Evolutionary conservation across 2,888 invertebrate genomes (phyloP), one percentile per base, ranked within the genome.

Genomic region (Spicauda simplicius): DNA sequence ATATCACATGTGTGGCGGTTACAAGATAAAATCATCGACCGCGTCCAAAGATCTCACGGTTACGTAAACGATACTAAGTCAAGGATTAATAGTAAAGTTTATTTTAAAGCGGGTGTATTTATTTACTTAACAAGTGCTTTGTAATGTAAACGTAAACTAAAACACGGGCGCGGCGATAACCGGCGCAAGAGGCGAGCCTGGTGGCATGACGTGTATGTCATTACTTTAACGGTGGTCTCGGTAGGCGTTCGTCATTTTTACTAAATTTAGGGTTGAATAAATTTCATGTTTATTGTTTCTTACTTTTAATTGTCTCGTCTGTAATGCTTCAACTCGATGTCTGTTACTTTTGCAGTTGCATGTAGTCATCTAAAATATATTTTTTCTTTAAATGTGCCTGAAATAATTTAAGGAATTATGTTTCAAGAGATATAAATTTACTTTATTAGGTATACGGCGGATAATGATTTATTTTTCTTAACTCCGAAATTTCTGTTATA

Each of bases 71-170:
- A 80, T 85, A 85, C 87, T 80, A 85, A 87, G 88, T 85, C 87
- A 85, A 88, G 86, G 86, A 88, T 88, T 87, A 84, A 83, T 87
- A 83, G 84, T 82, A 74, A 78, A 84, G 91, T 90, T 91, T 91
- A 90, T 88, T 86, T 91, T 90, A 87, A 87, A 86, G 80, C 86
- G 80, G 74, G 80, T 86, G 79, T 91, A 90, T 91, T 91, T 91
- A 90, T 91, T 91, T 91, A 90, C 84, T 81, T 82, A 87, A 89
- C 89, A 89, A 90, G 91, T 91, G 89, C 87, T 91, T 87, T 87
- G 88, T 88, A 86, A 86, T 84, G 83, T 85, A 85, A 88, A 89
- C 84, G 86, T 88, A 88, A 89, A 88, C 72, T 72, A 73, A 73
- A 72, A 74, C 73, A 73, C 69, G 69, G 78, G 45, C n/a, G 45